These are phyloP conservation scores for Chaetodon trifascialis DNA, from an alignment of 2,113 vertebrate species.

Conservation along the genomic window DNA sequence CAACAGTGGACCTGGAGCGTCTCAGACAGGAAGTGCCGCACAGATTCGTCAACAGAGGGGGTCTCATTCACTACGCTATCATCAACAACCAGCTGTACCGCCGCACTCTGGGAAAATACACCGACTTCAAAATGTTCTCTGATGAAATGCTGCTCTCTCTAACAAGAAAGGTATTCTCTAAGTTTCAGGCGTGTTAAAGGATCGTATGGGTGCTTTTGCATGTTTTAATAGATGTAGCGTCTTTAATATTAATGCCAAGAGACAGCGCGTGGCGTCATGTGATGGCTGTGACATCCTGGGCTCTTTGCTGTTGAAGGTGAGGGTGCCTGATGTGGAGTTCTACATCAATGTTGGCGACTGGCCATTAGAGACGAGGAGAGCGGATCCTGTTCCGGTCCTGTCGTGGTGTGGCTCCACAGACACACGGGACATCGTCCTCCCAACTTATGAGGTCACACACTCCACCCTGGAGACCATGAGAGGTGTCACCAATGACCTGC, in stretches of 20 bases:
- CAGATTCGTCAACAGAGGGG: constrained; percentile 88
- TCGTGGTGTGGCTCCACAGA: constrained; percentile 95
- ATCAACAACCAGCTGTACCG: constrained; percentile 89
- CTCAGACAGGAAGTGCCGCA: constrained; percentile 89
- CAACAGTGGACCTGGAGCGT: constrained; percentile 87
- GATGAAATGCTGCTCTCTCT: constrained; percentile 94
- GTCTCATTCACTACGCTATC: constrained; percentile 92
- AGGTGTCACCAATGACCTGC: constrained; percentile 93
- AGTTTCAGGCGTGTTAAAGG: background rate
- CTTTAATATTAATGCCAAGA: background rate
- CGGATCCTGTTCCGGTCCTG: constrained; percentile 87
- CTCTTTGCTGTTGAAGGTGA: constrained; percentile 82
- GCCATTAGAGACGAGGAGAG: constrained; percentile 89
- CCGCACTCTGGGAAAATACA: constrained; percentile 92
- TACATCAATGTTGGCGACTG: constrained; percentile 96
- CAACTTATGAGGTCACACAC: constrained; percentile 94
- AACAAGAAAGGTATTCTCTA: constrained; percentile 88
- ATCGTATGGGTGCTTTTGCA: background rate
- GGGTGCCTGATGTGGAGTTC: constrained; percentile 91
- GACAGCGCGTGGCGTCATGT: background rate
- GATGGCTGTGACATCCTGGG: background rate
- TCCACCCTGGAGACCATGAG: constrained; percentile 93
- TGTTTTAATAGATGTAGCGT: background rate
- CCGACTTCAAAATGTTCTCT: constrained; percentile 98
- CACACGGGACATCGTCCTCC: constrained; percentile 91